These are phyloP conservation scores for Aphis craccivora DNA, from an alignment of 1,140 invertebrate species.

Conservation along the genomic window DNA sequence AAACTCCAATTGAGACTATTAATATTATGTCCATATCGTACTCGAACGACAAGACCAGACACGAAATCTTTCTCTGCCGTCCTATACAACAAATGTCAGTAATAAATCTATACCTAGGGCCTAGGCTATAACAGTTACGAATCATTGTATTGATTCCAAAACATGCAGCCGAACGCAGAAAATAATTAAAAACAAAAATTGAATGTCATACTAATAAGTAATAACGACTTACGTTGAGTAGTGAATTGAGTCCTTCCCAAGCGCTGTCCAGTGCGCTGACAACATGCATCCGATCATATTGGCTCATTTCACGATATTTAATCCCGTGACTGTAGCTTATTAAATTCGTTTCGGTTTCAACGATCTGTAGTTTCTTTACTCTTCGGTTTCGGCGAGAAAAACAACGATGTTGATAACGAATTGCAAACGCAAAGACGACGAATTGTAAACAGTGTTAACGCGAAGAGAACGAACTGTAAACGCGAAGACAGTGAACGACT, in stretches of 20 bases:
- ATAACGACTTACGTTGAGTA: conserved; percentile 10
- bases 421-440: not conserved
- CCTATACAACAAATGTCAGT: not conserved
- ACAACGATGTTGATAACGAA: not conserved
- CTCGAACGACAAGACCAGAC: not conserved
- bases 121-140: not conserved
- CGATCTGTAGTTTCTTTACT: not conserved
- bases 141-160: not conserved
- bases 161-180: not conserved
- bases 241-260: conserved; percentile 13
- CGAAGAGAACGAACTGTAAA: not conserved
- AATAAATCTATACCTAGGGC: not conserved
- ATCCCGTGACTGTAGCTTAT: not conserved
- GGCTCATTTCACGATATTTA: not conserved
- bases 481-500: not conserved
- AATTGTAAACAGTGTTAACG: not conserved
- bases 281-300: not conserved
- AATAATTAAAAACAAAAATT: not conserved
- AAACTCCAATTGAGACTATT: conserved; percentile 5
- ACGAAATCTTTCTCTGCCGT: not conserved
- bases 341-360: not conserved
- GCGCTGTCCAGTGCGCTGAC: not conserved
- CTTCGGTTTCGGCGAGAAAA: not conserved
- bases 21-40: not conserved
- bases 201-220: not conserved